Base-by-base conservation (phyloP, 2,888 invertebrate species). In the Chromoteleia sp. region DNA sequence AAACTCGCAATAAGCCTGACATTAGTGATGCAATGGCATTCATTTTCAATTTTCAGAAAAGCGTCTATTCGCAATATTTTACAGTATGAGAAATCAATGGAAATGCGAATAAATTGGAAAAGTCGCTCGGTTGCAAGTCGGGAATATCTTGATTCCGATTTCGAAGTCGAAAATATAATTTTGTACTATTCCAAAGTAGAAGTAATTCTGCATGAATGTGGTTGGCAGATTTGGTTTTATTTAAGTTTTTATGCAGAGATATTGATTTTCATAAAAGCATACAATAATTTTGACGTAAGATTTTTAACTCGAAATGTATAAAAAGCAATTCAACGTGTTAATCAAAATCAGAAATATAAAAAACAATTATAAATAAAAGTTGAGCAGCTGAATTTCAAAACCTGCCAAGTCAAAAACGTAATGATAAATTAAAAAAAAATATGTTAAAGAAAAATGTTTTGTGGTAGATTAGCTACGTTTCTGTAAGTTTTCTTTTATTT, bases 81-180 rank as follows among this genome's bases (percentile, higher is more conserved):
- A 10, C 8, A n/a, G 10, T 2, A 36, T 36, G 36, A 8, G n/a
- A 36, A 36, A n/a, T n/a, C 36, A 36, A 36, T 36, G 36, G n/a
- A 36, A 36, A n/a, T 1, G 2, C 36, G 36, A 10, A 36, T 10
- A n/a, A 36, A 36, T 36, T n/a, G 36, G n/a, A 36, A 36, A 36
- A 36, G 10, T 36, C 36, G 36, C 8, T 33, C 33, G 8, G 8
- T 33, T 8, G 33, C 10, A 8, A 33, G n/a, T 36, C 36, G n/a
- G 10, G n/a, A 36, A 36, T 36, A 36, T 36, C 36, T 36, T 8
- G 36, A 36, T 36, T 36, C n/a, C 8, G 36, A 6, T 10, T 36
- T 36, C n/a, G 36, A 36, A 36, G n/a, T n/a, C 36, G 36, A 36
- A 36, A 36, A 36, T 36, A 36, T 36, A 36, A 36, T 36, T 36